phyloP scores from a whole-genome alignment of 2,888 invertebrate species.

The Melinaea marsaeus region DNA sequence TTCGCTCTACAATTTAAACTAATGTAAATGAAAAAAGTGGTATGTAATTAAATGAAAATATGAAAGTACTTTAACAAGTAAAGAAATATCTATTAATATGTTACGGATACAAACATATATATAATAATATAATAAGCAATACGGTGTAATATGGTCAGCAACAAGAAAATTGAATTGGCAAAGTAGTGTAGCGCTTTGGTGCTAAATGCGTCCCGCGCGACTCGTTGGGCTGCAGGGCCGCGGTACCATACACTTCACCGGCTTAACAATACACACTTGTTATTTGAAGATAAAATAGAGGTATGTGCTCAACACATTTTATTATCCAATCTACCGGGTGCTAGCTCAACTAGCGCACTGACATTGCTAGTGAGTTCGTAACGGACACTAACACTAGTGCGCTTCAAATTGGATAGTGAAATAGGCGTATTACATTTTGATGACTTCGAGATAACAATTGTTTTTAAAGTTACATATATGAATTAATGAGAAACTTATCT shows the following conservation, averaged over 20 bases:
- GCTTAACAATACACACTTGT: slow-evolving; percentile 21
- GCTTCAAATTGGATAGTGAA: too few species aligned
- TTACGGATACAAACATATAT: not conserved
- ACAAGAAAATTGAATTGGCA: slow-evolving; percentile 72
- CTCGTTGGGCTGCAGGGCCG: slow-evolving; percentile 49
- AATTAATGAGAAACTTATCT: too few species aligned
- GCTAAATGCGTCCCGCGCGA: slow-evolving; percentile 68
- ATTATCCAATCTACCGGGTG: not conserved
- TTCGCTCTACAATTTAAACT: too few species aligned
- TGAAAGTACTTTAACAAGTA: not conserved
- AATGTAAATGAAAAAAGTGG: too few species aligned
- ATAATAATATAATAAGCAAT: slow-evolving; percentile 43
- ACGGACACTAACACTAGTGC: too few species aligned
- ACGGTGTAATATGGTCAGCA: slow-evolving; percentile 60
- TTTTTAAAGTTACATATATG: too few species aligned
- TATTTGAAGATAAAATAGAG: slow-evolving; percentile 18
- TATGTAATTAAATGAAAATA: not conserved
- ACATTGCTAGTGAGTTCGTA: too few species aligned
- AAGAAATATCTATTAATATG: not conserved
- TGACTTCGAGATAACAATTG: too few species aligned
- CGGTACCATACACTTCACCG: slow-evolving; percentile 19
- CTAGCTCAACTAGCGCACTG: too few species aligned
- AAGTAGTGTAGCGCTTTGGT: slow-evolving; percentile 60
- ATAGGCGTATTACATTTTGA: too few species aligned
- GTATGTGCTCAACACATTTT: slow-evolving; percentile 14